Evolutionary conservation across 2,888 invertebrate genomes (phyloP), one percentile per base, ranked within the genome.

Genomic region (Dryobotodes eremita): DNA sequence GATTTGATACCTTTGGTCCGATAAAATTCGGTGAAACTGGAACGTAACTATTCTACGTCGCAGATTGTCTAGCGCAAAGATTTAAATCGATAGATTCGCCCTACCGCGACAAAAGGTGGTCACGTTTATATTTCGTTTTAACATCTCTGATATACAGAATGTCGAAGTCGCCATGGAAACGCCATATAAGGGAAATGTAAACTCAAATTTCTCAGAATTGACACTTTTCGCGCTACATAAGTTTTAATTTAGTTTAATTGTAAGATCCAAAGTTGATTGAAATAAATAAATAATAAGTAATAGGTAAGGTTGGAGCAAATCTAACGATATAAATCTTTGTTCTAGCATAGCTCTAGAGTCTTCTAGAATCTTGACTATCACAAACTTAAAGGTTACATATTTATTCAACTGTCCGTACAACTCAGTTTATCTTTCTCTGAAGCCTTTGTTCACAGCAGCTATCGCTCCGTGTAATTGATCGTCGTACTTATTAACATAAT

Each of bases 401-500:
- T 10, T 23, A 31, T 69, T 31, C 8, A n/a, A 55, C 3, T 42
- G 31, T 17, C 13, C 5, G 5, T 23, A 3, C 17, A 59, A 23
- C 36, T 0, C 4, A 4, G 2, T 53, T 42, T 61, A 20, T 55
- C 20, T 13, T 15, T 55, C 36, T 23, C 23, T 2, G n/a, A 48
- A 42, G 8, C 26, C 26, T 31, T 64, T 74, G 8, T 50, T 68
- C 42, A 48, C 31, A 62, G 23, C 53, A 17, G 17, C 36, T 26
- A n/a, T 23, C 1, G 2, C 59, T 26, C 13, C 13, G 17, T 62
- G 53, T 64, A 26, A 69, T 65, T 50, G 31, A 72, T 57, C 71
- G 17, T 48, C 17, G 50, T 65, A 50, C 42, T 48, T 69, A 82
- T 82, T 50, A 64, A 62, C 70, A n/a, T 72, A 71, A 80, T 46